Evolutionary conservation across 2,113 vertebrate species (phyloP).

Genomic region (Gnathonemus echidnorhynchus): DNA sequence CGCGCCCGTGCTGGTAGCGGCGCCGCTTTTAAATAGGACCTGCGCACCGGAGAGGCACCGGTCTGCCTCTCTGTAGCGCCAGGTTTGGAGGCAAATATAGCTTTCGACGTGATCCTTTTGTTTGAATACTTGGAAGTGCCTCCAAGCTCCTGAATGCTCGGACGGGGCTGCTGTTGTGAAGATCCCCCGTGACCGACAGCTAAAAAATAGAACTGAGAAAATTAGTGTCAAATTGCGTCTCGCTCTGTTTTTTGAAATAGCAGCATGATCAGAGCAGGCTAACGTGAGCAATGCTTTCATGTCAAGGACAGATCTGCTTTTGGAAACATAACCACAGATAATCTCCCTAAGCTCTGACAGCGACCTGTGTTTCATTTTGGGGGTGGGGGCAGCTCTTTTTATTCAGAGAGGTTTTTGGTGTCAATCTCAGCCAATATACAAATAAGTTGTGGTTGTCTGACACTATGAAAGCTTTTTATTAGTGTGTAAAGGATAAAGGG

Average conservation of each 20-base stretch:
- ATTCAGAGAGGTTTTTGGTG: background rate
- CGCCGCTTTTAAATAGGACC: background rate
- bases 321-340: background rate
- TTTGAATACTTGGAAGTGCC: background rate
- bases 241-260: background rate
- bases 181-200: conserved; percentile 12
- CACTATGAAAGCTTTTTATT: background rate
- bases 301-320: conserved; percentile 15
- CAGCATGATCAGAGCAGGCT: background rate
- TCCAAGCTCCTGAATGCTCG: background rate
- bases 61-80: background rate
- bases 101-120: background rate
- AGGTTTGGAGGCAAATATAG: conserved; percentile 11
- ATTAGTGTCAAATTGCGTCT: conserved; percentile 16
- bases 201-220: conserved; percentile 23
- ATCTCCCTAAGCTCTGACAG: conserved; percentile 2
- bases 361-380: background rate
- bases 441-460: background rate
- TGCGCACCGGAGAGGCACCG: too few species aligned
- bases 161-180: background rate
- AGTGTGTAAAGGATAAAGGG: background rate
- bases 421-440: background rate
- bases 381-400: background rate
- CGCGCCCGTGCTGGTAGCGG: background rate
- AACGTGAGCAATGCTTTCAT: background rate